These are phyloP conservation scores for Syngnathus acus DNA, from an alignment of 2,797 vertebrate genomes.

Conservation along the genomic window DNA sequence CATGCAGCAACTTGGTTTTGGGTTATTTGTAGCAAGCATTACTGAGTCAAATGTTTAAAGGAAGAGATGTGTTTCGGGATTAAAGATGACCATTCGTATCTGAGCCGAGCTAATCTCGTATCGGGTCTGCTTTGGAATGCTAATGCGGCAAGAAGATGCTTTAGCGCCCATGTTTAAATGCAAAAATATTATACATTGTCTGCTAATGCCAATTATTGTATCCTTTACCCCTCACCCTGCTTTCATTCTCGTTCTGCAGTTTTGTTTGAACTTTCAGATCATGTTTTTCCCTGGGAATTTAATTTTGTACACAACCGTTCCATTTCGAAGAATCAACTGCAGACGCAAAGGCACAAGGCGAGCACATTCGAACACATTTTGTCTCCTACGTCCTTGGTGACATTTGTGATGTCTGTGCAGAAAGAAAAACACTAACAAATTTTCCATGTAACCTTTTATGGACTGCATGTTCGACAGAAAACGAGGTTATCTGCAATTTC, in stretches of 20 bases:
- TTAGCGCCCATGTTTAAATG: background rate
- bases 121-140: background rate
- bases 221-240: background rate
- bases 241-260: background rate
- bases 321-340: background rate
- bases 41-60: background rate
- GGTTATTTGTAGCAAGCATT: background rate
- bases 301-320: background rate
- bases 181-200: no score
- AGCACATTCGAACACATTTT: background rate
- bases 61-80: background rate
- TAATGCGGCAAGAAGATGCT: background rate
- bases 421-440: background rate
- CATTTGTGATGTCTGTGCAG: background rate
- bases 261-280: background rate
- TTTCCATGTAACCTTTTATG: no score
- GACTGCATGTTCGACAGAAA: no score
- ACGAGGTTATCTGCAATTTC: no score
- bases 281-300: background rate
- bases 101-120: background rate
- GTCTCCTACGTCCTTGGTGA: background rate
- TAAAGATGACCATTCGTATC: background rate
- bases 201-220: background rate
- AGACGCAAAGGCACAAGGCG: background rate
- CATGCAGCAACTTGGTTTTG: background rate